Percentiles rank a stretch among this genome's conserved stretches.
These are phyloP conservation scores for Hirtodrosophila confusa DNA, from an alignment of 2,888 invertebrate genomes.

Conservation along the genomic window DNA sequence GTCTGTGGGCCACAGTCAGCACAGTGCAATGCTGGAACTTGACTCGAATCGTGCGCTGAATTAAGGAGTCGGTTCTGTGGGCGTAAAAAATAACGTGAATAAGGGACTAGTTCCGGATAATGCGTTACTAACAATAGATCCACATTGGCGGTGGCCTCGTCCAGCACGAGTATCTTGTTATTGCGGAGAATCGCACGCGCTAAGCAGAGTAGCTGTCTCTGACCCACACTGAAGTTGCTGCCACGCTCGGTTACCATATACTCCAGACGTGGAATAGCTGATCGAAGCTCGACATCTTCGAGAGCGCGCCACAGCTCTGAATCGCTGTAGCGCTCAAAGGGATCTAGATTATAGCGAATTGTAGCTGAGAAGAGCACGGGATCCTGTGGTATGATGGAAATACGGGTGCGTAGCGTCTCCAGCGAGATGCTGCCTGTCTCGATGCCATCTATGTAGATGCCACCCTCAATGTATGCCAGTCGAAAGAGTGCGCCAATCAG, in stretches of 20 bases:
- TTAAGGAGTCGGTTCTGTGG: conserved; percentile 89
- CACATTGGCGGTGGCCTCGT: conserved; percentile 89
- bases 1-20: conserved; percentile 94
- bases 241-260: conserved; percentile 86
- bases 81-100: background rate
- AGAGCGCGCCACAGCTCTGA: conserved; percentile 80
- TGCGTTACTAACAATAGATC: conserved; percentile 85
- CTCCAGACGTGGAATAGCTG: conserved; percentile 85
- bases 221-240: conserved; percentile 87
- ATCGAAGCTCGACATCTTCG: conserved; percentile 85
- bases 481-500: conserved; percentile 91
- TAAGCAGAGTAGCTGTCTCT: conserved; percentile 88
- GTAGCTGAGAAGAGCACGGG: conserved; percentile 87
- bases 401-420: conserved; percentile 84
- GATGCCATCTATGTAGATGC: conserved; percentile 89
- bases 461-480: conserved; percentile 89
- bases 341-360: conserved; percentile 87
- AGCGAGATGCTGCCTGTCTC: conserved; percentile 85
- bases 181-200: conserved; percentile 87
- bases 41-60: conserved; percentile 91
- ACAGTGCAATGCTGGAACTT: conserved; percentile 93
- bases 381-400: conserved; percentile 86
- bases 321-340: conserved; percentile 84
- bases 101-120: too few relatives aligned
- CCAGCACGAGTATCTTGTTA: conserved; percentile 87